phyloP scores from a whole-genome alignment of 2,888 invertebrate species.

The Melanostoma scalare region DNA sequence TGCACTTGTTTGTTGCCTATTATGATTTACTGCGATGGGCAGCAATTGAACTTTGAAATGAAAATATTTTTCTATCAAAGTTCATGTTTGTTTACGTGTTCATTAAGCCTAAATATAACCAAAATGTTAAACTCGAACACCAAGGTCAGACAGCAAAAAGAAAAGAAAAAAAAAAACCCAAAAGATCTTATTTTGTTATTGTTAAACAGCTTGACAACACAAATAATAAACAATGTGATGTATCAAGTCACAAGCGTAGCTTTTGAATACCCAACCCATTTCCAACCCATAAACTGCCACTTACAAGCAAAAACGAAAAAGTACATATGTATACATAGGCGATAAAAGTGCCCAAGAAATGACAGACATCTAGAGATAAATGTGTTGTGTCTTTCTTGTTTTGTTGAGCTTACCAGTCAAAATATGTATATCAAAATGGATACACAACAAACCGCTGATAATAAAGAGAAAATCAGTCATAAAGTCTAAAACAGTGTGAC shows the following conservation, averaged over 20 bases:
- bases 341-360: too few species aligned
- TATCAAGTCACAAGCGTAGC: not conserved
- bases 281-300: too few species aligned
- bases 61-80: constrained; percentile 15
- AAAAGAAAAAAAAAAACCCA: constrained; percentile 2
- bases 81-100: constrained; percentile 22
- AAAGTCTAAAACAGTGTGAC: not conserved
- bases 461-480: not conserved
- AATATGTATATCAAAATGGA: not conserved
- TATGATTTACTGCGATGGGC: too few species aligned
- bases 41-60: constrained; percentile 26
- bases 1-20: not conserved
- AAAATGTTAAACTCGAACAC: constrained; percentile 19
- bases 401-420: too few species aligned
- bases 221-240: constrained; percentile 7
- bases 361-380: not conserved
- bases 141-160: constrained; percentile 38
- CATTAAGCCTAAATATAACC: constrained; percentile 23
- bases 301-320: too few species aligned
- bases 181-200: not conserved
- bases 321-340: too few species aligned
- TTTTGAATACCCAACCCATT: constrained; percentile 6
- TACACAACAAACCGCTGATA: constrained; percentile 2
- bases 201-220: constrained; percentile 5
- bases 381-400: not conserved